phyloP scores from a whole-genome alignment of 2,888 invertebrate genomes.

The Oeneis ivallda region DNA sequence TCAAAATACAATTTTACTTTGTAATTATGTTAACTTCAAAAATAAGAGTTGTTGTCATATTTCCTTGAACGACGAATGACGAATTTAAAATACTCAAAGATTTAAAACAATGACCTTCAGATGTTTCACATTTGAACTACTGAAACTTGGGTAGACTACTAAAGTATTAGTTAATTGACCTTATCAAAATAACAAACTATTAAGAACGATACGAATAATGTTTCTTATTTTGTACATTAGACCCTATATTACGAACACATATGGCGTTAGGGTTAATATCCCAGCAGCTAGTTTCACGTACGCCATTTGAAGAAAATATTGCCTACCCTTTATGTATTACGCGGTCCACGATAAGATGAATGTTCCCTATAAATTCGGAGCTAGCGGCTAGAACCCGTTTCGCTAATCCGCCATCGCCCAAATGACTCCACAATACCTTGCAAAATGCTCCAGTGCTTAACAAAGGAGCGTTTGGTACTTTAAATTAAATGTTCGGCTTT shows the following conservation, averaged over 20 bases:
- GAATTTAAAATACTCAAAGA: neutral
- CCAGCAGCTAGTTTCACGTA: slow-evolving; percentile 40
- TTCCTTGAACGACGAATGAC: neutral
- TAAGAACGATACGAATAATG: neutral
- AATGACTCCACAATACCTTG: slow-evolving; percentile 65
- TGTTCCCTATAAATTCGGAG: slow-evolving; percentile 59
- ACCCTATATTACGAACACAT: slow-evolving; percentile 33
- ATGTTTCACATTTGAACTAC: slow-evolving; percentile 6
- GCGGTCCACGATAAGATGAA: slow-evolving; percentile 60
- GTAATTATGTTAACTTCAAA: neutral
- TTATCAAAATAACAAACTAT: neutral
- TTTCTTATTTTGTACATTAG: too few relatives aligned
- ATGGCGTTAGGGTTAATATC: slow-evolving; percentile 51
- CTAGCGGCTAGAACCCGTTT: slow-evolving; percentile 52
- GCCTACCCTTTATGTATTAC: slow-evolving; percentile 66
- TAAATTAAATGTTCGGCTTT: slow-evolving; percentile 81
- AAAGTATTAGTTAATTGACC: neutral
- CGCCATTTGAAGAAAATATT: slow-evolving; percentile 45
- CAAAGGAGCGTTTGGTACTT: slow-evolving; percentile 77
- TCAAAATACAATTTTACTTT: neutral
- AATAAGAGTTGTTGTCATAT: neutral
- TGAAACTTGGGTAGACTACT: neutral
- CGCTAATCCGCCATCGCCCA: slow-evolving; percentile 63
- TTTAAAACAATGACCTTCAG: neutral
- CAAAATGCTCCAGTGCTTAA: slow-evolving; percentile 70